Evolutionary conservation across 2,797 vertebrate genomes (phyloP).

Genomic region (Thalassophryne amazonica): DNA sequence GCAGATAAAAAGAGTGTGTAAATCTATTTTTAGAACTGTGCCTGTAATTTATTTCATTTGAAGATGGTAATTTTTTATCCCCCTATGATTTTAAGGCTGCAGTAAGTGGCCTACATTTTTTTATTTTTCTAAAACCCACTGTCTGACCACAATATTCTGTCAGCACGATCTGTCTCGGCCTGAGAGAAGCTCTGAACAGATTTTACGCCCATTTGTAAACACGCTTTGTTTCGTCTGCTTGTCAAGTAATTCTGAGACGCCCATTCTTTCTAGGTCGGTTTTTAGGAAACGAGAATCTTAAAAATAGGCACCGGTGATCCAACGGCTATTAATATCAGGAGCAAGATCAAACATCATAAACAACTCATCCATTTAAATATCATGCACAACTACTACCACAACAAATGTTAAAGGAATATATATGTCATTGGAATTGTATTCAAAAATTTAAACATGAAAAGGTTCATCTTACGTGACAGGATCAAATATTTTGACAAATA

Average conservation of each 20-base stretch:
- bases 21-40: conserved; percentile 66
- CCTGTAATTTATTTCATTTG: conserved; percentile 74
- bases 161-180: conserved; percentile 26
- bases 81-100: conserved; percentile 64
- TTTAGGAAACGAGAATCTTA: conserved; percentile 1
- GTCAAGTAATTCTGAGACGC: conserved; percentile 8
- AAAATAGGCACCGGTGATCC: conserved; percentile 16
- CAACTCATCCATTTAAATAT: conserved; percentile 15
- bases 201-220: conserved; percentile 12
- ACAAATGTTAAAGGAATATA: no score
- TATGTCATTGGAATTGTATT: no score
- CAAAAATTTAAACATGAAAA: no score
- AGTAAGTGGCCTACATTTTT: conserved; percentile 58
- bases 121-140: conserved; percentile 29
- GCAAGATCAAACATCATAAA: conserved; percentile 22
- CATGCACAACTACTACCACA: no score
- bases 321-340: conserved; percentile 32
- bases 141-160: conserved; percentile 48
- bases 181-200: conserved; percentile 5
- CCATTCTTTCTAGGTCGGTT: conserved; percentile 3
- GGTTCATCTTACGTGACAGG: no score
- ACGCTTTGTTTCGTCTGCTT: neutral
- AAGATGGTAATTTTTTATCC: conserved; percentile 57
- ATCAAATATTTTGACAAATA: no score
- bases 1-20: conserved; percentile 53